Evolutionary conservation across 2,888 invertebrate genomes (phyloP).

Genomic region (Apamea anceps): DNA sequence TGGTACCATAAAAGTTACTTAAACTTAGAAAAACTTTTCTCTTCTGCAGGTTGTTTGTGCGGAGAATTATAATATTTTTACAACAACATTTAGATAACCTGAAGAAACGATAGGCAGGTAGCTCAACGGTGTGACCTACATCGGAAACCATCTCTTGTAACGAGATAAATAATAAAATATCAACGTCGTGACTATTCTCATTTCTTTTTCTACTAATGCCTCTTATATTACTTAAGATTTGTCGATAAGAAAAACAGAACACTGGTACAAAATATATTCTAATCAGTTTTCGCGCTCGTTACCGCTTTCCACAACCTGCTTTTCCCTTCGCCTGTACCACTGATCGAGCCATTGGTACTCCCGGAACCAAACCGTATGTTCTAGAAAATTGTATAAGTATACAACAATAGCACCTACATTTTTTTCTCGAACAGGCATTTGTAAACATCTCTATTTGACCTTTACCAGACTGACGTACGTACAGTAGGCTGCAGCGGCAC

Average conservation of each 20-base stretch:
- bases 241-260: not conserved
- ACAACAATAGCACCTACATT: not conserved
- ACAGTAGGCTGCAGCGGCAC: not conserved
- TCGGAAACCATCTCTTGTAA: constrained; percentile 24
- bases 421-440: not conserved
- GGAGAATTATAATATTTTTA: constrained; percentile 10
- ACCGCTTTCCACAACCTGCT: constrained; percentile 12
- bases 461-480: not conserved
- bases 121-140: constrained; percentile 15
- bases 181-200: constrained; percentile 34
- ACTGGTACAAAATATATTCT: constrained; percentile 14
- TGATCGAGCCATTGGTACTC: not conserved
- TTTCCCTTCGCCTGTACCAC: not conserved
- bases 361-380: not conserved
- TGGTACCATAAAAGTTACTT: not conserved
- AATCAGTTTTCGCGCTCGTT: constrained; percentile 15
- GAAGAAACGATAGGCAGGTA: not conserved
- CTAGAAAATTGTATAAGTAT: not conserved
- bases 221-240: too few species aligned
- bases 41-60: not conserved
- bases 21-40: constrained; percentile 4
- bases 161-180: constrained; percentile 41
- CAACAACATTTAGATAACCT: constrained; percentile 6
- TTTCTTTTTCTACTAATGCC: constrained; percentile 18
- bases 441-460: constrained; percentile 19